A percentile compares a stretch with the other conserved stretches of the same genome.
Evolutionary conservation across 1,140 invertebrate genomes (phyloP).

Genomic region (Antheraea mylitta): DNA sequence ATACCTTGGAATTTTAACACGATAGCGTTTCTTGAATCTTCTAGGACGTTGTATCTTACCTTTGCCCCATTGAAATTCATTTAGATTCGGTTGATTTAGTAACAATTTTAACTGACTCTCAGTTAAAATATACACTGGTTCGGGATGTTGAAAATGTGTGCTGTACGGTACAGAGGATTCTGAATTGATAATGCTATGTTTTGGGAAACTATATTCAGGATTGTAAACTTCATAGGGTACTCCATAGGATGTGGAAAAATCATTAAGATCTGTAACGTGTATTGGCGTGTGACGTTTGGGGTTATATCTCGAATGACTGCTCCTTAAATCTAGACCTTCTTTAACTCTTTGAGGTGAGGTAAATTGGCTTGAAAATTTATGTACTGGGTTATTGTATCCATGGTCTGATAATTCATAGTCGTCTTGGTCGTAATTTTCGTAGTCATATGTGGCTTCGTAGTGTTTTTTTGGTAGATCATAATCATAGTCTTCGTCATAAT

Average conservation of each 20-base stretch:
- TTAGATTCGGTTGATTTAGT: slow-evolving; percentile 55
- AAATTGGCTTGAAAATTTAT: slow-evolving; percentile 23
- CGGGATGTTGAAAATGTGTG: slow-evolving; percentile 15
- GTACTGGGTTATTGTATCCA: slow-evolving; percentile 32
- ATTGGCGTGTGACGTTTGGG: slow-evolving; percentile 17
- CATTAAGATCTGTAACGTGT: background rate
- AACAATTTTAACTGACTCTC: slow-evolving; percentile 55
- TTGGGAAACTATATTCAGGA: background rate
- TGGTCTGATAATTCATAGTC: slow-evolving; percentile 41
- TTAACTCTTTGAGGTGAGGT: slow-evolving; percentile 2
- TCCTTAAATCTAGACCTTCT: slow-evolving; percentile 33
- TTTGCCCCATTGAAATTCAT: slow-evolving; percentile 55
- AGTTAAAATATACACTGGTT: slow-evolving; percentile 61
- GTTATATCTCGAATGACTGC: slow-evolving; percentile 38
- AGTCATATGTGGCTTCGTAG: too few species aligned
- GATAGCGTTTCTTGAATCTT: slow-evolving; percentile 44
- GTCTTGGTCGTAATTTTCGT: slow-evolving; percentile 15
- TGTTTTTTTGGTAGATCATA: slow-evolving; percentile 20
- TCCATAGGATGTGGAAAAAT: slow-evolving; percentile 33
- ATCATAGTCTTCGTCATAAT: slow-evolving; percentile 52
- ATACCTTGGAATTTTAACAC: slow-evolving; percentile 32
- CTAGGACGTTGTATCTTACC: slow-evolving; percentile 37
- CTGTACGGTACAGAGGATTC: background rate
- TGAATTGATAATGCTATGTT: background rate
- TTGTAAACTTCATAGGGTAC: slow-evolving; percentile 30